Evolutionary conservation across 2,113 vertebrate species (phyloP), one percentile per base, ranked within the genome.

Genomic region (Elephas maximus): DNA sequence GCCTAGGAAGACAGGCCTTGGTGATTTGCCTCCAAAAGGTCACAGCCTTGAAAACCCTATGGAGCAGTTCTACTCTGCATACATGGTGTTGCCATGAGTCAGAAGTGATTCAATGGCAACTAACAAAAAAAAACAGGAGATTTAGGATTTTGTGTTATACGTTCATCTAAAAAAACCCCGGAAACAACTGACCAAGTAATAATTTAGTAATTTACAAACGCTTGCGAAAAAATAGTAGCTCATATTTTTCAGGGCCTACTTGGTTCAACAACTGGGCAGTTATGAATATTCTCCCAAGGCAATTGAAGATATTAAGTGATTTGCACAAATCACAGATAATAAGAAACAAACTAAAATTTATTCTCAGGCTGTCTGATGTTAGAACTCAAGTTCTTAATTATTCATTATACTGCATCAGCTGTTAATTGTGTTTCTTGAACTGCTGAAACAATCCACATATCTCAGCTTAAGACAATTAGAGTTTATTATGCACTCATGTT

Each of bases 251-350:
- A 83, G 41, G 10, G 86, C 67, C 63, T 74, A 24, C 37, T 87
- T 79, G 1, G 33, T 77, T 85, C 20, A 73, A 65, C 4, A 73
- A 51, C 4, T 74, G 62, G 24, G 21, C 15, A 26, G 8, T 83
- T 57, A 17, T 71, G n/a, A 85, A 62, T 71, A n/a, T 63, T 73
- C 2, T 81, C 21, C 5, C 74, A 8, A 83, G 65, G 21, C 79
- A 79, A 62, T 87, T 60, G 48, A 95, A 76, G 30, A 74, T 74
- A 57, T 10, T 89, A 69, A 90, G 30, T 92, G 33, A 91, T 84
- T 88, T 90, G 48, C 7, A 79, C 48, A 81, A 51, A 85, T 62
- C 12, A 48, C 18, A 67, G 8, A n/a, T 60, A 71, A 77, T 48
- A 79, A 71, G 57, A 76, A 93, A 77, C 3, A 81, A 14, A 45